Conservation (phyloP, 2,888 invertebrate species). For the Podotricha telesiphe region DNA sequence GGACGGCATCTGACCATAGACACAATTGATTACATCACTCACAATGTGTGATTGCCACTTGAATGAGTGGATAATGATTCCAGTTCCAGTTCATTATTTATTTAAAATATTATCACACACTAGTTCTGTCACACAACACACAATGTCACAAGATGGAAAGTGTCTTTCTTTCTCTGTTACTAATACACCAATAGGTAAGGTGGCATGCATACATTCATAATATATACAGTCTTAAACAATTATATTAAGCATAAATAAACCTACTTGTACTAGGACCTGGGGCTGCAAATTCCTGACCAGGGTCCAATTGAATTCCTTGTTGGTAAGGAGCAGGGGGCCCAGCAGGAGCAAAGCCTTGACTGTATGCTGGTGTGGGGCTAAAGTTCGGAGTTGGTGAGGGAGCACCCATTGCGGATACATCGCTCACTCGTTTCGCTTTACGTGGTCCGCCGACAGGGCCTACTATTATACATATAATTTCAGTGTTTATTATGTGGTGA, state of each 20-base stretch:
- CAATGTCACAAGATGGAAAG: too few relatives aligned
- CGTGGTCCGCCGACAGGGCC: constrained; percentile 70
- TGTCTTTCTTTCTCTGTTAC: too few relatives aligned
- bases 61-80: too few relatives aligned
- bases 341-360: constrained; percentile 57
- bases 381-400: constrained; percentile 70
- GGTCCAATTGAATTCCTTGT: constrained; percentile 72
- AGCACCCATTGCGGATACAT: constrained; percentile 87
- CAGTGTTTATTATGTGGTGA: constrained; percentile 29
- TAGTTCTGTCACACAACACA: too few relatives aligned
- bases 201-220: too few relatives aligned
- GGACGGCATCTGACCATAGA: too few relatives aligned
- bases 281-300: constrained; percentile 60
- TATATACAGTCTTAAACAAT: too few relatives aligned
- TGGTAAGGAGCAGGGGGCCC: constrained; percentile 66
- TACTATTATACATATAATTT: constrained; percentile 55
- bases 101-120: too few relatives aligned
- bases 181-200: too few relatives aligned
- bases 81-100: too few relatives aligned
- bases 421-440: constrained; percentile 87
- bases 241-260: constrained; percentile 35
- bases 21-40: too few relatives aligned
- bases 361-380: constrained; percentile 57
- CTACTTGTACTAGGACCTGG: constrained; percentile 59
- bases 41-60: too few relatives aligned